These are phyloP conservation scores for Colossoma macropomum DNA, from an alignment of 2,113 vertebrate species.

Conservation along the genomic window DNA sequence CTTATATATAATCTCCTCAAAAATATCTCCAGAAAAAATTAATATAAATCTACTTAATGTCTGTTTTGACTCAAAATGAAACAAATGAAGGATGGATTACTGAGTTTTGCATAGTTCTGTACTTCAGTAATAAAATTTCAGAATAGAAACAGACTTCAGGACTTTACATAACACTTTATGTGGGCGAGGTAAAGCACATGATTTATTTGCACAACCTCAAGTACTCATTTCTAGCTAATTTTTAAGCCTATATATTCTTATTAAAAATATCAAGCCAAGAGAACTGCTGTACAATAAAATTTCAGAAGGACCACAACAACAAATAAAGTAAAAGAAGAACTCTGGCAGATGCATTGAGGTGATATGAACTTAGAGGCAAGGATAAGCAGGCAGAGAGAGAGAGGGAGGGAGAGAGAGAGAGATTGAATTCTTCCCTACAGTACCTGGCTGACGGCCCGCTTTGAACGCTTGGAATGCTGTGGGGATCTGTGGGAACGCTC, in stretches of 20 bases:
- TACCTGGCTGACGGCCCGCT: slow-evolving; percentile 72
- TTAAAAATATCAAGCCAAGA: background rate
- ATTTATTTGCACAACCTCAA: background rate
- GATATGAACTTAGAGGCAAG: background rate
- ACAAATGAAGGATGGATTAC: no score
- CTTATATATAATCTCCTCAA: no score
- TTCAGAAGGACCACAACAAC: background rate
- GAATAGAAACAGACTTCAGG: background rate
- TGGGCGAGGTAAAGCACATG: background rate
- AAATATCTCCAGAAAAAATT: no score
- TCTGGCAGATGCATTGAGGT: background rate
- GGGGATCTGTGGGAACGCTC: slow-evolving; percentile 63
- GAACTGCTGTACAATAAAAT: background rate
- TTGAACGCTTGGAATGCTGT: slow-evolving; percentile 63
- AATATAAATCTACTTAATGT: no score
- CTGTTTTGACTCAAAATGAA: no score
- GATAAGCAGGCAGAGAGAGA: slow-evolving; percentile 15
- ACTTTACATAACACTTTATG: background rate
- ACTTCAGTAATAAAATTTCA: background rate
- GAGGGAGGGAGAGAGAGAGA: background rate
- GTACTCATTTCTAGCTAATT: background rate
- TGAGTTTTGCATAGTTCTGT: no score
- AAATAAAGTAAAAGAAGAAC: slow-evolving; percentile 7
- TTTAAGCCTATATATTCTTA: background rate
- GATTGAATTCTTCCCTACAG: slow-evolving; percentile 44